These are phyloP conservation scores for Serripes groenlandicus DNA, from an alignment of 2,888 invertebrate species.

Conservation along the genomic window DNA sequence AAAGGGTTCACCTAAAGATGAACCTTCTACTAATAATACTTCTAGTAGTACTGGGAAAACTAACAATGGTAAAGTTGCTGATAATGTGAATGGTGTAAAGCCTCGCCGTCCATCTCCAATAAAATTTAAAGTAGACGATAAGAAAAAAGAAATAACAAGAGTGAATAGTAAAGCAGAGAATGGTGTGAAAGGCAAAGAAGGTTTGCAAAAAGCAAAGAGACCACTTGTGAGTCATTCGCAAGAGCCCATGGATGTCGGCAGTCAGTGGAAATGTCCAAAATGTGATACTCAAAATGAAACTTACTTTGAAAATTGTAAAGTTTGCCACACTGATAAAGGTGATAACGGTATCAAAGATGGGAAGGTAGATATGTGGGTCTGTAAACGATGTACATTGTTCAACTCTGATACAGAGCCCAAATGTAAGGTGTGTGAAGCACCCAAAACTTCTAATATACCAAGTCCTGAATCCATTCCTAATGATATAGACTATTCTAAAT, in stretches of 20 bases:
- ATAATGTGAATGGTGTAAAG: neutral
- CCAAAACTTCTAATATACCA: slow-evolving; percentile 84
- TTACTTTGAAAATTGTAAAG: slow-evolving; percentile 57
- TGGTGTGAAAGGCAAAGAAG: neutral
- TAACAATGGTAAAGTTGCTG: neutral
- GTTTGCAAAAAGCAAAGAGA: neutral
- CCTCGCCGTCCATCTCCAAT: neutral
- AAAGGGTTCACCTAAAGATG: neutral
- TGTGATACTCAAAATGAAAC: slow-evolving; percentile 89
- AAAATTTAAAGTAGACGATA: neutral
- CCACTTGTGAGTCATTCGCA: slow-evolving; percentile 18
- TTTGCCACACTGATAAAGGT: slow-evolving; percentile 51
- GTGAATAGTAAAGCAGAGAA: neutral
- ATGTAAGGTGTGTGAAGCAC: slow-evolving; percentile 93
- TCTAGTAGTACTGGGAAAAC: neutral
- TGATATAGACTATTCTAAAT: slow-evolving; percentile 62
- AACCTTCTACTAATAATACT: neutral
- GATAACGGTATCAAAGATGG: slow-evolving; percentile 23
- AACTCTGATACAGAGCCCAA: slow-evolving; percentile 90
- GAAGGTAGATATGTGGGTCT: slow-evolving; percentile 82
- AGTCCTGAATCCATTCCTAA: slow-evolving; percentile 68
- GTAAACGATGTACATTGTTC: slow-evolving; percentile 91
- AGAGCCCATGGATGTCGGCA: slow-evolving; percentile 24
- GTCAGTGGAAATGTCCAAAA: slow-evolving; percentile 94
- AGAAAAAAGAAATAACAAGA: neutral